These are phyloP conservation scores for Ceyx margarethae DNA, from an alignment of 2,113 vertebrate genomes.

Conservation along the genomic window DNA sequence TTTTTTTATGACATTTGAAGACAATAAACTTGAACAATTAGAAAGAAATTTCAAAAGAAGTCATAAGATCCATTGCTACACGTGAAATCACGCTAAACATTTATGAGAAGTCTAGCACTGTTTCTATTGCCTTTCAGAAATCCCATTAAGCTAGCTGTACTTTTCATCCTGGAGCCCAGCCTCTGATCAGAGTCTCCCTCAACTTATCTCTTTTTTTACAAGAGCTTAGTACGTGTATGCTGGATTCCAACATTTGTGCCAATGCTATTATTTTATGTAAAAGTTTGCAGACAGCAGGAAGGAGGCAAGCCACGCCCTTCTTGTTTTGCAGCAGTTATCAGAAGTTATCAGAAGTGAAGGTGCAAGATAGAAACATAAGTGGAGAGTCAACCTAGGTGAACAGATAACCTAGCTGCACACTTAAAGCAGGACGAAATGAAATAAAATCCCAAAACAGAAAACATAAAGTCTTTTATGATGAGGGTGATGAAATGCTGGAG, in stretches of 20 bases:
- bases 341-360: background rate
- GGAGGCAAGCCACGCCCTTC: background rate
- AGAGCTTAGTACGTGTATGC: background rate
- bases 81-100: background rate
- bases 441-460: background rate
- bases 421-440: background rate
- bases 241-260: background rate
- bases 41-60: conserved; percentile 22
- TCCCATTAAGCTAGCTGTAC: background rate
- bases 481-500: background rate
- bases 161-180: conserved; percentile 41
- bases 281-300: conserved; percentile 4
- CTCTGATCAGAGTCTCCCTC: conserved; percentile 51
- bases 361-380: background rate
- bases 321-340: background rate
- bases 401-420: background rate
- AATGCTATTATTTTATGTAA: background rate
- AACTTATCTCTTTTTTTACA: background rate
- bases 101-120: background rate
- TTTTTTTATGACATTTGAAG: conserved; percentile 17
- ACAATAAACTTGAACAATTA: background rate
- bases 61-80: background rate
- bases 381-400: background rate
- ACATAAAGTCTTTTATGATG: fast-evolving
- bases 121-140: conserved; percentile 43